A percentile compares a stretch with the other conserved stretches of the same genome.
These are phyloP conservation scores for Umimayanthus kanabou DNA, from an alignment of 92 coral and sea anemone species.

Conservation along the genomic window DNA sequence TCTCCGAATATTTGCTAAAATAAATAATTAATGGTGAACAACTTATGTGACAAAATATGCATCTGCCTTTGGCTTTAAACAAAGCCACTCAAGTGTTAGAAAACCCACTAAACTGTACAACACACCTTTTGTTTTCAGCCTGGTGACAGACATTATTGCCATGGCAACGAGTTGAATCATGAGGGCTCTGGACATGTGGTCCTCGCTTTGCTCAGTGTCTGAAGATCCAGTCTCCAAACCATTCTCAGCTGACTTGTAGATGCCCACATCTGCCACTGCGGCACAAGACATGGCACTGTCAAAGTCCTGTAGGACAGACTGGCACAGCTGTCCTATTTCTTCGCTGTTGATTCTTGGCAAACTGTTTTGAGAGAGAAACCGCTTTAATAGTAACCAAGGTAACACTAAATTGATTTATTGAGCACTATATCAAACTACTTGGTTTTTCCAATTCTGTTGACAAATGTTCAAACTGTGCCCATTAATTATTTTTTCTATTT, in stretches of 20 bases:
- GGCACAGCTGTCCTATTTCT: slow-evolving; percentile 93
- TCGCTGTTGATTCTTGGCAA: slow-evolving; percentile 73
- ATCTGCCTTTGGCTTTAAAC: not conserved
- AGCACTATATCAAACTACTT: no score
- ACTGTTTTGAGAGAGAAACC: slow-evolving; percentile 44
- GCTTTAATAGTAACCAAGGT: not conserved
- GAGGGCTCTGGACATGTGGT: slow-evolving; percentile 64
- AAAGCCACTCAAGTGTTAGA: not conserved
- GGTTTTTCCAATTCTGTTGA: not conserved
- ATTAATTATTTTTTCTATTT: no score
- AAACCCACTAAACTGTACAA: not conserved
- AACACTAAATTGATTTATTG: not conserved
- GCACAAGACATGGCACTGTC: slow-evolving; percentile 70
- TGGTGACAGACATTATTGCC: slow-evolving; percentile 80
- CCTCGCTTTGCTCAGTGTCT: slow-evolving; percentile 48
- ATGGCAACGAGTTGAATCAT: slow-evolving; percentile 85
- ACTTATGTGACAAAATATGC: no score
- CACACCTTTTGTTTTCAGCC: slow-evolving; percentile 79
- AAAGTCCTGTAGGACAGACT: slow-evolving; percentile 94
- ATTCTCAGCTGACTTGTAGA: slow-evolving; percentile 41
- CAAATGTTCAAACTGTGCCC: no score
- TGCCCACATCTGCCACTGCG: slow-evolving; percentile 18
- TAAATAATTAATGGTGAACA: not conserved
- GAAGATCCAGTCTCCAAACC: slow-evolving; percentile 38
- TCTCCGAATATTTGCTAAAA: no score